These are phyloP conservation scores for Vespertilio murinus DNA, from an alignment of 2,797 vertebrate species.

Conservation along the genomic window DNA sequence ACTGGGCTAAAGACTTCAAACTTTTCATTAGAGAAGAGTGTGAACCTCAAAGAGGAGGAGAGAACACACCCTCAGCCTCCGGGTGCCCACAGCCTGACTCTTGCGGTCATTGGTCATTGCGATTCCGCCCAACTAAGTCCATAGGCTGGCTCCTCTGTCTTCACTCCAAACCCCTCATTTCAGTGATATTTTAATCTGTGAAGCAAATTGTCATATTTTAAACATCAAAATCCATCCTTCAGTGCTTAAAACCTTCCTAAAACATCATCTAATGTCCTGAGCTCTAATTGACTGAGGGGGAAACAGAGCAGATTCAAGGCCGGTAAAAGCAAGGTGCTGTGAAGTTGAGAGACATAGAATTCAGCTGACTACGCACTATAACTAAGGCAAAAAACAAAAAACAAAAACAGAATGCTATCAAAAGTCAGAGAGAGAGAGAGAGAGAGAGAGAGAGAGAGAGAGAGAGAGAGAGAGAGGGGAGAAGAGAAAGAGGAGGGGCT, in stretches of 20 bases:
- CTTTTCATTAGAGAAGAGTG: neutral
- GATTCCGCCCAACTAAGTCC: neutral
- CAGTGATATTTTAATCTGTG: neutral
- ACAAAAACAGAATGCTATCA: neutral
- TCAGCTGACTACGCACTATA: neutral
- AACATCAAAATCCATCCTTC: neutral
- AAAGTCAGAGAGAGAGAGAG: neutral
- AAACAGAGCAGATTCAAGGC: neutral
- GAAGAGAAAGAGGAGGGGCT: neutral
- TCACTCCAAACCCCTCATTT: neutral
- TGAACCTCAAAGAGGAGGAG: neutral
- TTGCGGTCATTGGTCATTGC: too few species aligned
- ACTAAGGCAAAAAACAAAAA: neutral
- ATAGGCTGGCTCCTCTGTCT: neutral
- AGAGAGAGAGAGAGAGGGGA: neutral
- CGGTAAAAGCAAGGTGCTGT: neutral
- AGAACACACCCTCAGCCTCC: neutral
- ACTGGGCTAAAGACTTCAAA: neutral
- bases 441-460: neutral
- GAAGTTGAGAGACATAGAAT: neutral
- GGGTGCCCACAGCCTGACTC: rapidly evolving
- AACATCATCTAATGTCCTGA: neutral
- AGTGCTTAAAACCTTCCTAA: neutral
- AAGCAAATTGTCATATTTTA: neutral
- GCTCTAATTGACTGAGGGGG: neutral